Percentiles rank a stretch among this genome's conserved stretches.
These are phyloP conservation scores for Hetaerina titia DNA, from an alignment of 2,888 invertebrate genomes.

Conservation along the genomic window DNA sequence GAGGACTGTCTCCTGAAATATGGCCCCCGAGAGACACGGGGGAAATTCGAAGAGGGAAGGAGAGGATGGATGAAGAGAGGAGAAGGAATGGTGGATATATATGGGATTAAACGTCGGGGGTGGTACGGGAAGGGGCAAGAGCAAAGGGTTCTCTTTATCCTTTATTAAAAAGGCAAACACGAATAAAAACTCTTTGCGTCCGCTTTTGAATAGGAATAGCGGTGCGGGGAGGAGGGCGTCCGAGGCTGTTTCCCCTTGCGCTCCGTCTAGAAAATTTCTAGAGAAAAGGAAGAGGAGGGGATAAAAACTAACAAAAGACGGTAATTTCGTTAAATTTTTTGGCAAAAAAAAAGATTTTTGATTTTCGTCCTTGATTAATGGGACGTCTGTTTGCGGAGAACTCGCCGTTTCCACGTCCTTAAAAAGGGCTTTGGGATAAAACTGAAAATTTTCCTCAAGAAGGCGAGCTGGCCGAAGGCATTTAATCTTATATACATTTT, in stretches of 20 bases:
- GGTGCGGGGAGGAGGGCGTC: neutral
- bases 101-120: neutral
- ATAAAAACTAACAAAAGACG: neutral
- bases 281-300: neutral
- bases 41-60: neutral
- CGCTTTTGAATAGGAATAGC: neutral
- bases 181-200: neutral
- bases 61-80: neutral
- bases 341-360: neutral
- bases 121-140: neutral
- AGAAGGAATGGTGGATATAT: neutral
- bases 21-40: neutral
- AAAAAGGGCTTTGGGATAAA: neutral
- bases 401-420: neutral
- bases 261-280: neutral
- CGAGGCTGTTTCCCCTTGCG: neutral
- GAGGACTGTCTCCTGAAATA: neutral
- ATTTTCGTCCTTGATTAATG: constrained; percentile 21
- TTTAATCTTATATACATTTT: neutral
- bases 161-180: neutral
- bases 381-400: neutral
- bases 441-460: neutral
- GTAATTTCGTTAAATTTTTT: neutral
- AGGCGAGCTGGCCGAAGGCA: neutral
- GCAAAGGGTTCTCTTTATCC: neutral